These are phyloP conservation scores for Drosophila persimilis DNA, from an alignment of 1,140 invertebrate genomes.

Conservation along the genomic window DNA sequence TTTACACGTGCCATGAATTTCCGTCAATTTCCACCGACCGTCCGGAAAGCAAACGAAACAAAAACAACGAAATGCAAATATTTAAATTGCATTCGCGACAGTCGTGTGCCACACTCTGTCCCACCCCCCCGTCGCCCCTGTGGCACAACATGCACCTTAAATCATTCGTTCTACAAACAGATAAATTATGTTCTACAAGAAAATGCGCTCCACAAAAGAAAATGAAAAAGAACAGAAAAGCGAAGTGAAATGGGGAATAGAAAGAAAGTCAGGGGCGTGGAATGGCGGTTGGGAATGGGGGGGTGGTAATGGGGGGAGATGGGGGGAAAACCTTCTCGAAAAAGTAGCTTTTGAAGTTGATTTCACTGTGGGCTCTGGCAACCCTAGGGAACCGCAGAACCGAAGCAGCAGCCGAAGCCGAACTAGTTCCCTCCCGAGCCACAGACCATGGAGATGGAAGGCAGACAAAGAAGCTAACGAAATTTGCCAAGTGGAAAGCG, in stretches of 20 bases:
- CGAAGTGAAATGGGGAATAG: constrained; percentile 6
- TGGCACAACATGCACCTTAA: constrained; percentile 59
- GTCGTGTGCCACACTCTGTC: constrained; percentile 24
- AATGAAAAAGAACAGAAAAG: constrained; percentile 6
- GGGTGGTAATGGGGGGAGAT: too few species aligned
- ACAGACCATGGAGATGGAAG: too few species aligned
- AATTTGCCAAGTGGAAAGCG: constrained; percentile 61
- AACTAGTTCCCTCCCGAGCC: too few species aligned
- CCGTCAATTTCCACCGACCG: constrained; percentile 28
- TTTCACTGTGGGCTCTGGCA: not conserved
- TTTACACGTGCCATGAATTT: constrained; percentile 67
- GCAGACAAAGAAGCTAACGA: constrained; percentile 31
- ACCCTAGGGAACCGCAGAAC: too few species aligned
- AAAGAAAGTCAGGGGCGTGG: constrained; percentile 2
- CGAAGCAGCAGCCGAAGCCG: too few species aligned
- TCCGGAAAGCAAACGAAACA: constrained; percentile 45
- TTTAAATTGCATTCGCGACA: constrained; percentile 77
- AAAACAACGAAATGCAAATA: constrained; percentile 69
- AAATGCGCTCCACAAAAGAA: constrained; percentile 27
- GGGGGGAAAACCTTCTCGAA: too few species aligned
- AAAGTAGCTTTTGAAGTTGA: not conserved
- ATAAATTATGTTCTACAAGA: constrained; percentile 77
- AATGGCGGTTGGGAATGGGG: too few species aligned
- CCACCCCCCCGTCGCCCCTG: not conserved
- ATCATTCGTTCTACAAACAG: constrained; percentile 77